phyloP scores from a whole-genome alignment of 2,888 invertebrate genomes.

The Ischnura elegans region DNA sequence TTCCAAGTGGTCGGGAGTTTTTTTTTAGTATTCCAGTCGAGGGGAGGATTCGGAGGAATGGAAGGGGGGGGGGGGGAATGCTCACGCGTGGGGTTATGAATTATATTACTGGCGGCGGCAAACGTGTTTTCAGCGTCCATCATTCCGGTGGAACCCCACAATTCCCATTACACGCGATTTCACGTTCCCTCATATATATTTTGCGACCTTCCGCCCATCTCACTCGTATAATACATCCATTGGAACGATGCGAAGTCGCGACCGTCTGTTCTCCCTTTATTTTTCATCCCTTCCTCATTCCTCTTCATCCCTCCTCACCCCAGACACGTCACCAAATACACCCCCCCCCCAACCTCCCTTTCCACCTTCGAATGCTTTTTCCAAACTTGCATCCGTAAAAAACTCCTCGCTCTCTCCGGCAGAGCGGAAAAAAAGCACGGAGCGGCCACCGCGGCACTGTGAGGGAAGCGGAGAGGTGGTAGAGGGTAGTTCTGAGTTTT shows the following conservation, averaged over 20 bases:
- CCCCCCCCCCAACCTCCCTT: not conserved
- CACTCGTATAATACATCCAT: conserved; percentile 56
- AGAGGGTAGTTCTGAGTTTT: not conserved
- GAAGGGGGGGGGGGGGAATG: not conserved
- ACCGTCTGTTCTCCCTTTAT: conserved; percentile 48
- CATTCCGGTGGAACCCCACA: conserved; percentile 39
- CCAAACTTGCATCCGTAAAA: conserved; percentile 44
- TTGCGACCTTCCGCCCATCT: conserved; percentile 50
- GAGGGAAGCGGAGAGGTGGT: not conserved
- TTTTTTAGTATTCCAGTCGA: not conserved
- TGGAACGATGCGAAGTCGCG: conserved; percentile 39
- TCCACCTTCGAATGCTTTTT: not conserved
- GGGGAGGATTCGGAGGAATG: not conserved
- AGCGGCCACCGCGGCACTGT: not conserved
- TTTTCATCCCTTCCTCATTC: conserved; percentile 15
- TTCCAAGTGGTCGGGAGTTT: not conserved
- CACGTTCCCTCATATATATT: conserved; percentile 52
- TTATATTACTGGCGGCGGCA: conserved; percentile 51
- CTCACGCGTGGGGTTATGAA: conserved; percentile 39
- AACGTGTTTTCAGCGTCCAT: conserved; percentile 55
- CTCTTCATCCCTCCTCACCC: not conserved
- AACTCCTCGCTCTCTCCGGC: conserved; percentile 28
- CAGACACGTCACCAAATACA: not conserved
- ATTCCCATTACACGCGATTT: conserved; percentile 54
- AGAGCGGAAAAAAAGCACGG: conserved; percentile 7